Evolutionary conservation across 2,888 invertebrate species (phyloP), one percentile per base, ranked within the genome.

Genomic region (Coenonympha arcania): DNA sequence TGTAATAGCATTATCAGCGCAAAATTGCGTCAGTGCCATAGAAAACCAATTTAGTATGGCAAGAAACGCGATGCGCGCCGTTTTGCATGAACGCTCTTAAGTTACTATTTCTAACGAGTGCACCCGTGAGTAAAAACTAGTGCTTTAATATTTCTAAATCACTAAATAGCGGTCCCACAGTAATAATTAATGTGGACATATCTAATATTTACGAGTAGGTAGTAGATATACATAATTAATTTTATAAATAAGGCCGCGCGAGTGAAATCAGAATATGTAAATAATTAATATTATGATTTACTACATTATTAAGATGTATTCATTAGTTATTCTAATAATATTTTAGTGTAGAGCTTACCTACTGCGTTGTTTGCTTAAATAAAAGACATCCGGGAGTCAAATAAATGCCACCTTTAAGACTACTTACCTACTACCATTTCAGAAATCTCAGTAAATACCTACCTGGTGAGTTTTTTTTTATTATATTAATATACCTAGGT

Each of bases 181-280:
- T 18, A 36, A 13, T 11, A 44, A n/a, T n/a, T 59, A 55, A 58
- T 58, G 13, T 59, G 56, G 53, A 50, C 48, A 49, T 43, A 59
- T 59, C 57, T n/a, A n/a, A 58, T 61, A 56, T 62, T 62, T 63
- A 64, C 56, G 59, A 52, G 46, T 50, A 48, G 51, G 34, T 55
- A 16, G n/a, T 16, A 36, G 11, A 3, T 40, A 52, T 57, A 53
- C 54, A 58, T 61, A 57, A 57, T 60, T 58, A 58, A 58, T 55
- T 46, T 48, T 51, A 54, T 55, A 59, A 55, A 61, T 53, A 48
- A 55, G 43, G 41, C 45, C 43, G 51, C 31, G 6, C 49, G 40
- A 24, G 37, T 34, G 34, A 50, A 26, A 44, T 26, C 34, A 22
- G 41, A 45, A 50, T 53, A 50, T 55, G 53, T 50, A 48, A 55